These are phyloP conservation scores for Semnornis frantzii DNA, from an alignment of 2,113 vertebrate genomes.

Conservation along the genomic window DNA sequence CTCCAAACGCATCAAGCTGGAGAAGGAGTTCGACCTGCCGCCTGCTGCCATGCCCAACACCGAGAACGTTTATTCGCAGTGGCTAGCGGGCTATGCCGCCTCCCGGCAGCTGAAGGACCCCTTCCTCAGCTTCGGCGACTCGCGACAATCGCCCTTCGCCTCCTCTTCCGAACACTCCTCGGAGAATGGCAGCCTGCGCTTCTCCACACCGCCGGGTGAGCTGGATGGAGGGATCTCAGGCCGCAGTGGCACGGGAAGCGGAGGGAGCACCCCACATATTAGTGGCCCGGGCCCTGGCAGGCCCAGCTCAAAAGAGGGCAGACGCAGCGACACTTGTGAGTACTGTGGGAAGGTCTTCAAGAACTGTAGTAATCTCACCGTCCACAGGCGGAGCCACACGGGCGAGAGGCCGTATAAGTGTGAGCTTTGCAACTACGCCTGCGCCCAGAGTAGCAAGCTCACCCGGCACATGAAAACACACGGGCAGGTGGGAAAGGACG, in stretches of 20 bases:
- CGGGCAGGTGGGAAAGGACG: slow-evolving; percentile 99
- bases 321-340: slow-evolving; percentile 99
- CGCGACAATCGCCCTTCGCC: slow-evolving; percentile 99
- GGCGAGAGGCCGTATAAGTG: slow-evolving; percentile 99
- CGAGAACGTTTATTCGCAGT: slow-evolving; percentile 99
- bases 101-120: slow-evolving; percentile 99
- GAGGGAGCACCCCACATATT: slow-evolving; percentile 97
- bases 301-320: slow-evolving; percentile 97
- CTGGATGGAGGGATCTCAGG: slow-evolving; percentile 96
- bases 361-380: slow-evolving; percentile 99
- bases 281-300: slow-evolving; percentile 91
- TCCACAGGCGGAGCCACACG: slow-evolving; percentile 99
- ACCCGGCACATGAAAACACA: slow-evolving; percentile 99
- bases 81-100: slow-evolving; percentile 97
- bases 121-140: slow-evolving; percentile 98
- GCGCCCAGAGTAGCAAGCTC: slow-evolving; percentile 99
- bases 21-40: slow-evolving; percentile 98
- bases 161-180: slow-evolving; percentile 98
- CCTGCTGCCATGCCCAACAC: slow-evolving; percentile 96
- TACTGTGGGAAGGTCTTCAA: slow-evolving; percentile 99
- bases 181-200: slow-evolving; percentile 99
- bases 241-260: slow-evolving; percentile 96
- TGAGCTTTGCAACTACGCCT: slow-evolving; percentile 99
- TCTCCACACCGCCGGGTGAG: slow-evolving; percentile 97
- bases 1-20: slow-evolving; percentile 98